Evolutionary conservation across 2,113 vertebrate species (phyloP).

Genomic region (Phyllostomus hastatus): DNA sequence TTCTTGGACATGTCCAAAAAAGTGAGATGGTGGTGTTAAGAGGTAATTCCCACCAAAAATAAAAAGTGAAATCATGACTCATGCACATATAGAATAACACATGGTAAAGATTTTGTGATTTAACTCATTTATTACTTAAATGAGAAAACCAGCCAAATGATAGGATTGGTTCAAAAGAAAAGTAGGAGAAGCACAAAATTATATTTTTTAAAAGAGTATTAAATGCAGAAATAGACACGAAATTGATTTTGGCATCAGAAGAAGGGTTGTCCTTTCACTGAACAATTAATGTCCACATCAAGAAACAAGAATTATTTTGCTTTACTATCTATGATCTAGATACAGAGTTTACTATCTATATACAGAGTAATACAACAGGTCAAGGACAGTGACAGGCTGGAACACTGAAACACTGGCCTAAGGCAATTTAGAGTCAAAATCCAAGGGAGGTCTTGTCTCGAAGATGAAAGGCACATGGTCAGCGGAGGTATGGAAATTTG

Average conservation of each 20-base stretch:
- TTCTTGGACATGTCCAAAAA: neutral
- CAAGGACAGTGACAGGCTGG: neutral
- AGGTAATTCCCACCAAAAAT: neutral
- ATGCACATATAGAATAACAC: neutral
- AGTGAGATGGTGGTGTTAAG: neutral
- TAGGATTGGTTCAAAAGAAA: conserved; percentile 10
- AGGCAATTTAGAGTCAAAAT: neutral
- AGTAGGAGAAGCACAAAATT: neutral
- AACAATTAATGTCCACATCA: neutral
- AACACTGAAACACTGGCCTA: neutral
- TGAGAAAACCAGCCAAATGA: neutral
- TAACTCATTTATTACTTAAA: neutral
- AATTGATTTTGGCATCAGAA: neutral
- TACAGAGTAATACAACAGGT: conserved; percentile 1
- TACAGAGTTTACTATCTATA: neutral
- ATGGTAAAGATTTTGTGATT: neutral
- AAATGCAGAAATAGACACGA: neutral
- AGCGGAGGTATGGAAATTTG: neutral
- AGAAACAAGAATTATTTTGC: conserved; percentile 36
- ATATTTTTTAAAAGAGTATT: neutral
- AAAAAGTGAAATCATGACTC: neutral
- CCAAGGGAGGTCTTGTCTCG: neutral
- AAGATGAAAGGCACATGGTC: neutral
- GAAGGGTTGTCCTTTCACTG: neutral
- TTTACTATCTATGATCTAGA: conserved; percentile 15